Conservation (phyloP, 2,888 invertebrate genomes). For the Drosophila emarginata region DNA sequence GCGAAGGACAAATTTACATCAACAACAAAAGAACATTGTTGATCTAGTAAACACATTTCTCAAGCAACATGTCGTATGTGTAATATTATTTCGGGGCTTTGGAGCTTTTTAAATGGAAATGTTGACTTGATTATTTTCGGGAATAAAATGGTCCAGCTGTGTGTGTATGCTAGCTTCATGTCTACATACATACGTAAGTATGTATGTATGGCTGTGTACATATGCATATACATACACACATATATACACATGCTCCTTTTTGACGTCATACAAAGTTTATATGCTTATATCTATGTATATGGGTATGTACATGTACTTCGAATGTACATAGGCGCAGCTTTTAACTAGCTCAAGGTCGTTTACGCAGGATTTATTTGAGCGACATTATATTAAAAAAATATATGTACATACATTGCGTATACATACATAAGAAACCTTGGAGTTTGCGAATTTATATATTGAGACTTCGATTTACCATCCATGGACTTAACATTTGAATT, state of each 20-base stretch:
- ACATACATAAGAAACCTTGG: slow-evolving; percentile 19
- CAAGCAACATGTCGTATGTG: not conserved
- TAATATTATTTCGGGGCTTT: not conserved
- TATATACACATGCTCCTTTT: slow-evolving; percentile 44
- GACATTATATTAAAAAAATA: slow-evolving; percentile 10
- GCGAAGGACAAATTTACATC: not conserved
- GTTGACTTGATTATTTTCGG: not conserved
- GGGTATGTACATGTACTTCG: slow-evolving; percentile 6
- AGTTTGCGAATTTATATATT: not conserved
- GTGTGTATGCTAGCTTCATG: not conserved
- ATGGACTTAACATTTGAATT: not conserved
- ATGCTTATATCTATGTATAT: slow-evolving; percentile 7
- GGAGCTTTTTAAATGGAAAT: not conserved
- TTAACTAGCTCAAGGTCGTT: slow-evolving; percentile 66
- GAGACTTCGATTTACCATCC: not conserved
- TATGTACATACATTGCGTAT: slow-evolving; percentile 22
- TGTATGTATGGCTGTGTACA: not conserved
- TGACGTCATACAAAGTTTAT: slow-evolving; percentile 54
- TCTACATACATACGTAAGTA: slow-evolving; percentile 16
- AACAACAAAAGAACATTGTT: not conserved
- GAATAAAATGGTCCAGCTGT: not conserved
- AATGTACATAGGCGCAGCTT: slow-evolving; percentile 36
- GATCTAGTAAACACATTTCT: not conserved
- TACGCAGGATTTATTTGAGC: slow-evolving; percentile 9
- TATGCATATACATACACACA: slow-evolving; percentile 11